phyloP scores from a whole-genome alignment of 2,113 vertebrate genomes.

The Leucosticte australis region DNA sequence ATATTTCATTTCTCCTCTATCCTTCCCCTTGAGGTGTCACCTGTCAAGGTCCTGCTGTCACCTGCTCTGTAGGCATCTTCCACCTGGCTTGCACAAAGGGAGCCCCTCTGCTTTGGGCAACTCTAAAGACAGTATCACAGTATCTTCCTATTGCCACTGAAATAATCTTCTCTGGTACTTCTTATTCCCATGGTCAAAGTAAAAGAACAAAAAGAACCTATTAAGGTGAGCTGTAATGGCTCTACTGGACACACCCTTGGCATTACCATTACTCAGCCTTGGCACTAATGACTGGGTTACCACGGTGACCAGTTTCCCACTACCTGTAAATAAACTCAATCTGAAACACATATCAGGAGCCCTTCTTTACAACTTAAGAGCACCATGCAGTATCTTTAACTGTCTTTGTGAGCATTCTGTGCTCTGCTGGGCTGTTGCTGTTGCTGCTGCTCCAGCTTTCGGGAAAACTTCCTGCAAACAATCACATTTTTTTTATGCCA shows the following conservation, averaged over 20 bases:
- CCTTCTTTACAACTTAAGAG: accelerated
- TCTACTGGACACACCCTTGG: background rate
- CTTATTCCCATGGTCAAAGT: background rate
- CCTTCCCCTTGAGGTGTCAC: background rate
- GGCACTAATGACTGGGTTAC: background rate
- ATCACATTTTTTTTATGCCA: background rate
- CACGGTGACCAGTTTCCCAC: background rate
- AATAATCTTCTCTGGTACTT: background rate
- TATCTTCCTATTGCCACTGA: background rate
- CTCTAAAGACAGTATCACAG: background rate
- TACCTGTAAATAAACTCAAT: background rate
- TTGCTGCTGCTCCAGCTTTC: accelerated
- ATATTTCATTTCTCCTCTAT: background rate
- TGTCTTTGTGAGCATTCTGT: background rate
- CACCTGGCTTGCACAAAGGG: background rate
- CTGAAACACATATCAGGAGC: accelerated
- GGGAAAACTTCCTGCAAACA: background rate
- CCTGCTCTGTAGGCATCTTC: background rate
- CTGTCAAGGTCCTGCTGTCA: background rate
- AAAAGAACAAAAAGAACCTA: background rate
- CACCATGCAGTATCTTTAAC: background rate
- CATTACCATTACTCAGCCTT: background rate
- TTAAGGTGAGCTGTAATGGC: background rate
- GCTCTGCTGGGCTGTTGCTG: accelerated
- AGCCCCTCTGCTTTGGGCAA: background rate